phyloP scores from a whole-genome alignment of 1,140 invertebrate genomes.

The Arctopsyche grandis region DNA sequence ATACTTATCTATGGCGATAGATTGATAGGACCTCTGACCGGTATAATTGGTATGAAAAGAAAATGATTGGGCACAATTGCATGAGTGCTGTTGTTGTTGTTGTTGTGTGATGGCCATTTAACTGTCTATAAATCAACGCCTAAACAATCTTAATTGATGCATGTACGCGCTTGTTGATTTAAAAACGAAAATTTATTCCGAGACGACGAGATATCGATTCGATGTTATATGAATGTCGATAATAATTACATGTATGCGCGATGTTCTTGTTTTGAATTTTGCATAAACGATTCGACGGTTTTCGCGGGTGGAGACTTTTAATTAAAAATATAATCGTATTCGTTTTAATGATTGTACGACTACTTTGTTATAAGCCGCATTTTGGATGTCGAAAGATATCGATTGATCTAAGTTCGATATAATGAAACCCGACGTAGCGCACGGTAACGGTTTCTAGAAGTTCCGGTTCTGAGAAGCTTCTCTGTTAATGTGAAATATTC shows the following conservation, averaged over 20 bases:
- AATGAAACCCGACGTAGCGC: too few species aligned
- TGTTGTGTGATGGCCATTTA: not conserved
- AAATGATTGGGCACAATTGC: constrained; percentile 15
- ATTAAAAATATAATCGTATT: too few species aligned
- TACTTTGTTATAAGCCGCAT: too few species aligned
- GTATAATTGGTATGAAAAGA: constrained; percentile 21
- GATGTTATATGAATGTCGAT: not conserved
- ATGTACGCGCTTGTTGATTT: constrained; percentile 14
- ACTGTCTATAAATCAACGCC: not conserved
- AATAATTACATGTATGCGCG: not conserved
- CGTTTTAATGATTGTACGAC: too few species aligned
- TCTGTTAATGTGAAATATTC: too few species aligned
- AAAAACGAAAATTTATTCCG: constrained; percentile 7
- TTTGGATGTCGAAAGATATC: too few species aligned
- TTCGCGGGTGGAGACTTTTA: not conserved
- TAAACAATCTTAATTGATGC: constrained; percentile 32
- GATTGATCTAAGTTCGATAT: too few species aligned
- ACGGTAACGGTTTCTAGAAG: too few species aligned
- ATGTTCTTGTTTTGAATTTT: not conserved
- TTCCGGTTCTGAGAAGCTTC: too few species aligned
- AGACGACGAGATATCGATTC: not conserved
- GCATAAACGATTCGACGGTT: constrained; percentile 3
- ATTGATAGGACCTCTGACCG: constrained; percentile 19
- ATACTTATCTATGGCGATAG: not conserved
- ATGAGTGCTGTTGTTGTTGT: not conserved